Evolutionary conservation across 2,888 invertebrate species (phyloP).

Genomic region (Thera britannica): DNA sequence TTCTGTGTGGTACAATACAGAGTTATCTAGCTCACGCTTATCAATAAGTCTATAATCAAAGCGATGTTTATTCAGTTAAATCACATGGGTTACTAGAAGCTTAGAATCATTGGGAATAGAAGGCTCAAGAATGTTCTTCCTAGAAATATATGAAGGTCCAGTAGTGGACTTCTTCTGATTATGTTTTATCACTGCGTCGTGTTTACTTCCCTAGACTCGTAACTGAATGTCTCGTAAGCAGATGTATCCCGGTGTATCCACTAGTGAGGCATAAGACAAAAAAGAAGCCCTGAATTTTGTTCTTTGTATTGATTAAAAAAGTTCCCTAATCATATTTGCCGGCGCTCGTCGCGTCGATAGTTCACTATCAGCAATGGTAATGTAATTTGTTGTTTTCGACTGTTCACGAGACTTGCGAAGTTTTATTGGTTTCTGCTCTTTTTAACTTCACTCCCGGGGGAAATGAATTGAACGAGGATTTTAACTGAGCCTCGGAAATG

Average conservation of each 20-base stretch:
- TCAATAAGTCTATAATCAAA: too few species aligned
- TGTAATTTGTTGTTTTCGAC: constrained; percentile 30
- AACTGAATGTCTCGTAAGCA: neutral
- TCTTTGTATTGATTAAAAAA: constrained; percentile 78
- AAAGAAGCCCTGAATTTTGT: constrained; percentile 37
- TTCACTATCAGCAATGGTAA: constrained; percentile 36
- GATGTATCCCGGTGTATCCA: neutral
- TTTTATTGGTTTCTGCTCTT: constrained; percentile 25
- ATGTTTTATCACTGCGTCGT: too few species aligned
- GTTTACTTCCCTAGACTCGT: too few species aligned
- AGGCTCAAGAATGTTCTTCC: too few species aligned
- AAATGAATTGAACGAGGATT: constrained; percentile 3
- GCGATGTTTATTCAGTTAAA: too few species aligned
- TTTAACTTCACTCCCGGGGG: neutral
- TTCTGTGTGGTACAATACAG: too few species aligned
- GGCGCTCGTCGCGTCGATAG: constrained; percentile 43
- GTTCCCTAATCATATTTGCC: constrained; percentile 73
- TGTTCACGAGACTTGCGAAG: constrained; percentile 19
- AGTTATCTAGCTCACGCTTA: too few species aligned
- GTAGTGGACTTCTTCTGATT: too few species aligned
- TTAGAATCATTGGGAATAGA: too few species aligned
- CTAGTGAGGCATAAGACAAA: constrained; percentile 60
- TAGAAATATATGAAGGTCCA: too few species aligned
- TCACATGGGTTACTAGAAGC: too few species aligned
- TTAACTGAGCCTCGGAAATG: constrained; percentile 1